phyloP scores from a whole-genome alignment of 2,888 invertebrate genomes.

The Latrodectus hesperus region DNA sequence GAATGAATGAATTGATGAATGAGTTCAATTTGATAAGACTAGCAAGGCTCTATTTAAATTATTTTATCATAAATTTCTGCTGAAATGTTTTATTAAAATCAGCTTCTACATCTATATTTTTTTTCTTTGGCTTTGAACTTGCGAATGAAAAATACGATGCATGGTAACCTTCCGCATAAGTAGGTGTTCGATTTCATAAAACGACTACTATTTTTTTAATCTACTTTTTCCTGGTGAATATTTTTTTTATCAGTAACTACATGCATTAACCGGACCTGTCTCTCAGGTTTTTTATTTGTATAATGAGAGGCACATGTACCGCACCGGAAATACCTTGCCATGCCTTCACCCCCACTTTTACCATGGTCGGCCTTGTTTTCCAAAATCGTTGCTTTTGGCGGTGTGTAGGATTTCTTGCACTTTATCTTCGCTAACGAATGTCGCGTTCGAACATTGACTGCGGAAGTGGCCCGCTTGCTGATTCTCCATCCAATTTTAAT shows the following conservation, averaged over 20 bases:
- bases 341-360: not conserved
- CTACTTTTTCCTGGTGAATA: not conserved
- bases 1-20: too few species aligned
- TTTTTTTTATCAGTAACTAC: not conserved
- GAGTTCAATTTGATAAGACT: too few species aligned
- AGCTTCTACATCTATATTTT: too few species aligned
- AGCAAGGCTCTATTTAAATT: too few species aligned
- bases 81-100: too few species aligned
- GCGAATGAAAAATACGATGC: too few species aligned
- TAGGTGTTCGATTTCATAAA: not conserved
- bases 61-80: too few species aligned
- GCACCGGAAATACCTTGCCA: constrained; percentile 26
- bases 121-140: too few species aligned
- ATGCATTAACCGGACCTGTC: constrained; percentile 9
- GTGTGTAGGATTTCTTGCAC: too few species aligned
- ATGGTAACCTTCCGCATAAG: not conserved
- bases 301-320: constrained; percentile 2
- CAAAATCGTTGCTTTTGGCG: not conserved
- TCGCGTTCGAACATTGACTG: constrained; percentile 27
- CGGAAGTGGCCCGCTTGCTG: not conserved
- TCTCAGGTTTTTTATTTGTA: constrained; percentile 4
- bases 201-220: not conserved
- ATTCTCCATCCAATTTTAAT: not conserved
- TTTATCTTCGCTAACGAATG: not conserved
- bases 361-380: not conserved